These are phyloP conservation scores for Synanceia verrucosa DNA, from an alignment of 2,797 vertebrate species.

Conservation along the genomic window DNA sequence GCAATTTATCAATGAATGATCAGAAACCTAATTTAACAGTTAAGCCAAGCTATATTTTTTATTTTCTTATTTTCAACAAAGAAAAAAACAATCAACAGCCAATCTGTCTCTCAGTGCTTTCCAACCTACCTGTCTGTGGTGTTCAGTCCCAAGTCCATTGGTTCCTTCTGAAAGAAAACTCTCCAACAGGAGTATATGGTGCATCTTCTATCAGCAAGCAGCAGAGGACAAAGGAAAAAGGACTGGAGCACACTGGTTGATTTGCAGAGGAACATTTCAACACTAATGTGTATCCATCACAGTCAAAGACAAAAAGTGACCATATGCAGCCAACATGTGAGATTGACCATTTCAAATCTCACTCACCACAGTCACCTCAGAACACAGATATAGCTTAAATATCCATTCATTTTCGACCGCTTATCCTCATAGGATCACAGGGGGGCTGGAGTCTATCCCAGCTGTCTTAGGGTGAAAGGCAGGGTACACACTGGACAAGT, in stretches of 20 bases:
- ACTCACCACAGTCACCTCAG: no score
- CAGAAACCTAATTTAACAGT: neutral
- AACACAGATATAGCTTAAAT: no score
- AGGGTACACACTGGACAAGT: no score
- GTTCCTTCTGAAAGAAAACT: neutral
- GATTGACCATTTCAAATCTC: neutral
- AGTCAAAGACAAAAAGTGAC: neutral
- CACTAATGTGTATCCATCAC: neutral
- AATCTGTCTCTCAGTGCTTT: neutral
- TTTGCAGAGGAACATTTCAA: neutral
- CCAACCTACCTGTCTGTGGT: neutral
- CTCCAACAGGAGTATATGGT: neutral
- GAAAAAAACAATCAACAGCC: neutral
- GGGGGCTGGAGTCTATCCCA: no score
- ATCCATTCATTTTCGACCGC: no score
- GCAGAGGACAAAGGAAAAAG: neutral
- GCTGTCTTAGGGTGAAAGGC: no score
- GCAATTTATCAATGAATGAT: neutral
- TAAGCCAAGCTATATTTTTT: no score
- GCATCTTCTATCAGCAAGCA: neutral
- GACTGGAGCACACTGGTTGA: neutral
- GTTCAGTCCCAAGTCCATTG: rapidly evolving
- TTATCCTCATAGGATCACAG: no score
- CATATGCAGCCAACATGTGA: neutral
- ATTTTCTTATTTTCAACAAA: neutral